These are phyloP conservation scores for Oryzaephilus surinamensis DNA, from an alignment of 1,140 invertebrate species.

Conservation along the genomic window DNA sequence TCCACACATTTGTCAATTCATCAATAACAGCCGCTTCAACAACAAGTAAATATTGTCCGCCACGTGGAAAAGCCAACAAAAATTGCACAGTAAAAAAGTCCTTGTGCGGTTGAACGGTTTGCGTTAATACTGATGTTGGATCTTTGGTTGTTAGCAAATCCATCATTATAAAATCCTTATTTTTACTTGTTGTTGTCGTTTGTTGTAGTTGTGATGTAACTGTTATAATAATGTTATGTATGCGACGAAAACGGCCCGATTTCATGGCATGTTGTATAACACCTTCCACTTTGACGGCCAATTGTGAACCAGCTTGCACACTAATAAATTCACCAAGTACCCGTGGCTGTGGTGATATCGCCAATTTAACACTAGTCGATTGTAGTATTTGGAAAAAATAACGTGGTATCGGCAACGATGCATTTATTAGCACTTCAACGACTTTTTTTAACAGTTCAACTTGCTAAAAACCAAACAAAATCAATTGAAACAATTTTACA, in stretches of 20 bases:
- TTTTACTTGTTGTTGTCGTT: constrained; percentile 21
- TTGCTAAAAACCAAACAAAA: constrained; percentile 43
- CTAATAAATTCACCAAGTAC: constrained; percentile 64
- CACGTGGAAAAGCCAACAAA: constrained; percentile 46
- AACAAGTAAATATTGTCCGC: constrained; percentile 53
- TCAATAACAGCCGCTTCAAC: constrained; percentile 64
- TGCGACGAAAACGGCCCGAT: constrained; percentile 55
- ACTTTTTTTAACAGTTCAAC: constrained; percentile 57
- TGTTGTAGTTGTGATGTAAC: constrained; percentile 51
- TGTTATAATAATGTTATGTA: constrained; percentile 58
- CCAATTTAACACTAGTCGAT: constrained; percentile 68
- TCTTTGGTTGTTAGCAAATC: too few species aligned
- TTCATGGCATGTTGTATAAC: constrained; percentile 63
- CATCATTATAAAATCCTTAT: constrained; percentile 25
- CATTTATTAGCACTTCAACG: constrained; percentile 52
- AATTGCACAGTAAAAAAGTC: constrained; percentile 77
- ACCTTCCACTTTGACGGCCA: constrained; percentile 80
- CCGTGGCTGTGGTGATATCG: constrained; percentile 73
- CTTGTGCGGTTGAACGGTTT: constrained; percentile 63
- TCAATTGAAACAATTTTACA: constrained; percentile 2
- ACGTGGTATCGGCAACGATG: constrained; percentile 63
- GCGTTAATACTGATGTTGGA: constrained; percentile 31
- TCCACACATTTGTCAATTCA: constrained; percentile 60
- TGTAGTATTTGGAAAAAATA: constrained; percentile 85
- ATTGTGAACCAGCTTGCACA: constrained; percentile 62